These are phyloP conservation scores for Plemyria rubiginata DNA, from an alignment of 2,888 invertebrate genomes.

Conservation along the genomic window DNA sequence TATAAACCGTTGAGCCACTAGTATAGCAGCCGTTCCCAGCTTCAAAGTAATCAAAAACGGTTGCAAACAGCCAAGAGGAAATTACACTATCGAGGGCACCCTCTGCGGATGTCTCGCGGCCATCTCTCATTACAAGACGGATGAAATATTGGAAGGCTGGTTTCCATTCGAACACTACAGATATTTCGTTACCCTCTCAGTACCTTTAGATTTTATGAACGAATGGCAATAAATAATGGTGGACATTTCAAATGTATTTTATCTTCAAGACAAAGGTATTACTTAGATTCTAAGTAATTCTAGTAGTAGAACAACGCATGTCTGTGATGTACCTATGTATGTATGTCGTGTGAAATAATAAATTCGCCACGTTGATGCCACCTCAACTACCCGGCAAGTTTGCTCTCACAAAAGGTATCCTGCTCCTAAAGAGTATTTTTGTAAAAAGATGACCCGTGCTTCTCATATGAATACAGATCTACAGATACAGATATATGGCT, in stretches of 20 bases:
- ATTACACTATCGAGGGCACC: constrained; percentile 65
- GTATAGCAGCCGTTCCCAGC: constrained; percentile 38
- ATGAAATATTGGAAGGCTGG: constrained; percentile 41
- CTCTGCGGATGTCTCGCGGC: constrained; percentile 60
- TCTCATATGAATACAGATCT: not conserved
- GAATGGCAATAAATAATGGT: not conserved
- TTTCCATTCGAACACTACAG: constrained; percentile 14
- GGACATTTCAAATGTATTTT: not conserved
- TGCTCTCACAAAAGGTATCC: not conserved
- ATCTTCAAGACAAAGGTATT: not conserved
- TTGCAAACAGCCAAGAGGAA: constrained; percentile 57
- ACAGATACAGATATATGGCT: constrained; percentile 13
- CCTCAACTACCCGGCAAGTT: not conserved
- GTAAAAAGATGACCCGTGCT: not conserved
- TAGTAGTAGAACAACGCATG: not conserved
- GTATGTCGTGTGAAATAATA: not conserved
- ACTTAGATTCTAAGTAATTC: no score
- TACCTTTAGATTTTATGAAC: not conserved
- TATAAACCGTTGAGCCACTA: constrained; percentile 47
- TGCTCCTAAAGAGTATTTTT: no score
- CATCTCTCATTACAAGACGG: constrained; percentile 46
- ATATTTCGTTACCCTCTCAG: not conserved
- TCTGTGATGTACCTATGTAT: not conserved
- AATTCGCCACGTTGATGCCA: not conserved
- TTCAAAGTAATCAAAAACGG: constrained; percentile 53